Base-by-base conservation (phyloP, 2,888 invertebrate species). In the Phania funesta region DNA sequence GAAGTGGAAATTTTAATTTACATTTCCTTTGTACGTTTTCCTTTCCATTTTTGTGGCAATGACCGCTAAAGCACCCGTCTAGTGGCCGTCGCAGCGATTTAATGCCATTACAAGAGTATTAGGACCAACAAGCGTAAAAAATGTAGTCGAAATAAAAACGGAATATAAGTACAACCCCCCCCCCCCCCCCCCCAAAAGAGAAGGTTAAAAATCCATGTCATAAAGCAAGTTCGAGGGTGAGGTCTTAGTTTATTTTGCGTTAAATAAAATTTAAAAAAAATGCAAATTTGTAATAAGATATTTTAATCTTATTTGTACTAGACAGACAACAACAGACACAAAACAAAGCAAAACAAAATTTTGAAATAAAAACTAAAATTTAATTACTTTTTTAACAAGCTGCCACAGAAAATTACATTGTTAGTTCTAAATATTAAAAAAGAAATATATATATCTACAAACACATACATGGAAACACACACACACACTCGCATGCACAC, bases 61-160 rank as follows among this genome's bases (percentile, higher is more conserved):
- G 46, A 44, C 71, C 58, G 16, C 65, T 50, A 50, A 52, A 62
- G 13, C 48, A 79, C 62, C 38, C 62, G 60, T 68, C 67, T 73
- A 68, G 62, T 73, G 73, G 48, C 71, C 44, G 52, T 70, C 32
- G 29, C 56, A 16, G 54, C 54, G 65, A 48, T 71, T 71, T 67
- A 65, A 82, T 83, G 54, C 48, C 71, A 83, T 83, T 67, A 83
- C 71, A 54, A 67, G 29, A 41, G 70, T 16, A 78, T 74, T 78
- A 70, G 60, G 70, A 22, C 44, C 52, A 82, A 70, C 52, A 82
- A 74, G 68, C 82, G 77, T 82, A 65, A 74, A 64, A 62, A 65
- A 65, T 44, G 46, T 29, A 52, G 68, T 44, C 41, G 46, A 52
- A 29, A 60, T 20, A n/a, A 8, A 41, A 29, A 24, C 50, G 52